These are phyloP conservation scores for Pipra filicauda DNA, from an alignment of 2,113 vertebrate genomes.

Conservation along the genomic window DNA sequence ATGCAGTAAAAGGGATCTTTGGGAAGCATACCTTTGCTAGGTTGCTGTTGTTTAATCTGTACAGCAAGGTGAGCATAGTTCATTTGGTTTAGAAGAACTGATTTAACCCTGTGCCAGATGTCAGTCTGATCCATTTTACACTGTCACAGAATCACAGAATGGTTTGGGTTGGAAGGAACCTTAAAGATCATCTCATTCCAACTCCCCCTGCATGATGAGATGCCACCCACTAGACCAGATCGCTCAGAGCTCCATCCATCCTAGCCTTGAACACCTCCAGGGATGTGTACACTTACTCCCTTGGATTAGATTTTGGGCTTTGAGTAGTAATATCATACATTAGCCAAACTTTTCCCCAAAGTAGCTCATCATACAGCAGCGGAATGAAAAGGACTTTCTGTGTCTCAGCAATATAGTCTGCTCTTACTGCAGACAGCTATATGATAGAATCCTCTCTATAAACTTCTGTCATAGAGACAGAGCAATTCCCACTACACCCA, in stretches of 20 bases:
- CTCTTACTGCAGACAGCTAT: not conserved
- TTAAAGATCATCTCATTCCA: not conserved
- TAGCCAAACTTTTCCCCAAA: not conserved
- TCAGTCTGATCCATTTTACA: not conserved
- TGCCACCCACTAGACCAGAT: not conserved
- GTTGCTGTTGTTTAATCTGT: not conserved
- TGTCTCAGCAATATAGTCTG: not conserved
- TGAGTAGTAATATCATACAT: not conserved
- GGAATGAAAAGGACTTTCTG: not conserved
- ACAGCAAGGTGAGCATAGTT: not conserved
- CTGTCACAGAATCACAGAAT: not conserved
- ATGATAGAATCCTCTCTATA: not conserved
- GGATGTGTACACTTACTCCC: not conserved
- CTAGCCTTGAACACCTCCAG: not conserved
- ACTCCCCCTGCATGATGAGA: not conserved
- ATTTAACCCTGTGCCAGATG: not conserved
- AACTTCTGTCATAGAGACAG: not conserved
- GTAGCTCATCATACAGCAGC: not conserved
- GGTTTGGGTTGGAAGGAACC: not conserved
- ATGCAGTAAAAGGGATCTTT: not conserved
- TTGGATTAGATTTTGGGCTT: not conserved
- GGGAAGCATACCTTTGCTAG: not conserved
- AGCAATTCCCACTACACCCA: not conserved
- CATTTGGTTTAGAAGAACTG: not conserved
- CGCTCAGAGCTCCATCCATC: not conserved